phyloP scores from a whole-genome alignment of 2,113 vertebrate species.

The Narcine bancroftii region DNA sequence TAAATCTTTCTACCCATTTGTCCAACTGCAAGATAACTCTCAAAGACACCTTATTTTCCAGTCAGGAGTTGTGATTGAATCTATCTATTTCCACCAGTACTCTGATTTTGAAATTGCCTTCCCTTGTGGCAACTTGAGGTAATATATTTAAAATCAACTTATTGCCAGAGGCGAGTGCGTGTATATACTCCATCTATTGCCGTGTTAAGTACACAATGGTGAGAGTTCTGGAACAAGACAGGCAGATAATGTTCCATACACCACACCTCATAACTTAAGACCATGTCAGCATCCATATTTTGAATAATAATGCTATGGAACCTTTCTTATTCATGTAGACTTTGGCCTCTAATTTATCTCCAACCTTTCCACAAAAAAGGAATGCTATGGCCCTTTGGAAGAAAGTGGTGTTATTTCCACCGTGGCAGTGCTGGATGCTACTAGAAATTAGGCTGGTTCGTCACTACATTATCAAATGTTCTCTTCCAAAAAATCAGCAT shows the following conservation, averaged over 20 bases:
- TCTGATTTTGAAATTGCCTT: neutral
- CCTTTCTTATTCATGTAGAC: neutral
- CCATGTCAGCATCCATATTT: neutral
- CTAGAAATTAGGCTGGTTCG: neutral
- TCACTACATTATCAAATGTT: neutral
- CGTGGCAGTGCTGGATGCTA: neutral
- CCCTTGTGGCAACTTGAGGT: neutral
- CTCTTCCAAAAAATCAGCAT: neutral
- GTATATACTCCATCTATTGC: neutral
- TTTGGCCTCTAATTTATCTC: neutral
- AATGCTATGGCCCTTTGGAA: neutral
- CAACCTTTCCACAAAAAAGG: neutral
- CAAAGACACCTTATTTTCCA: neutral
- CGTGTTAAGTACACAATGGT: neutral
- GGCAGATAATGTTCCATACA: neutral
- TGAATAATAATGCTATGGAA: neutral
- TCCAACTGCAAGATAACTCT: neutral
- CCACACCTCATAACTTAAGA: neutral
- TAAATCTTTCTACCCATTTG: no score
- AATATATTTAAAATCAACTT: neutral
- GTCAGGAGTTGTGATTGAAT: neutral
- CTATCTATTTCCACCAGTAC: neutral
- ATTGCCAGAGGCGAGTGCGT: neutral
- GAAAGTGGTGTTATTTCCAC: neutral
- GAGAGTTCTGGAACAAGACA: neutral